These are phyloP conservation scores for zebrafish (Danio rerio) DNA, from an alignment of 2,113 vertebrate genomes.

Conservation along the genomic window DNA sequence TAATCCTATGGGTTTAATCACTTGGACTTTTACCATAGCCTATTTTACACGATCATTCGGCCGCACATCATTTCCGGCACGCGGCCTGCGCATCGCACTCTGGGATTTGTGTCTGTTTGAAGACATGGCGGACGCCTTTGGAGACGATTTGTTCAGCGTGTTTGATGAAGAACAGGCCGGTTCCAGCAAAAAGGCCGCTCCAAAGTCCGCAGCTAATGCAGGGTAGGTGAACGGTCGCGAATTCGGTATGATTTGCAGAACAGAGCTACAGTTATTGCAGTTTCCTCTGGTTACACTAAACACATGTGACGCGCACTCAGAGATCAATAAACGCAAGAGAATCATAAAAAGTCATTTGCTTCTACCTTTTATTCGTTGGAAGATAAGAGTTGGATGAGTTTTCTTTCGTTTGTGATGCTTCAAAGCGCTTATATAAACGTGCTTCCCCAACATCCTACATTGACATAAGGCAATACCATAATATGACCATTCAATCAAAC, in stretches of 20 bases:
- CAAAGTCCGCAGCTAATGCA: constrained; percentile 51
- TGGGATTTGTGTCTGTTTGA: constrained; percentile 59
- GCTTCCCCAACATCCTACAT: too few relatives aligned
- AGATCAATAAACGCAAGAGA: not conserved
- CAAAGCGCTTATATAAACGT: too few relatives aligned
- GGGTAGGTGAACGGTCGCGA: constrained; percentile 73
- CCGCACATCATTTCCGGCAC: not conserved
- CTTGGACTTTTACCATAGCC: not conserved
- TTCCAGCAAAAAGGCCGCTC: constrained; percentile 66
- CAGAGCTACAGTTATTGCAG: not conserved
- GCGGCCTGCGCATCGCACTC: constrained; percentile 31
- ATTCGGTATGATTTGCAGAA: not conserved
- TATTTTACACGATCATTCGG: not conserved
- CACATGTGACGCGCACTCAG: not conserved
- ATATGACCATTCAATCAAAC: not conserved
- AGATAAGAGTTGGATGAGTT: too few relatives aligned
- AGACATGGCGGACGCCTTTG: constrained; percentile 91
- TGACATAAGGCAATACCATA: too few relatives aligned
- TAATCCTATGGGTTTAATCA: too few relatives aligned
- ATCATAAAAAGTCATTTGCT: too few relatives aligned
- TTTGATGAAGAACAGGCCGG: constrained; percentile 86
- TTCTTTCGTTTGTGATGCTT: too few relatives aligned
- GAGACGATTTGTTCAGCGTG: constrained; percentile 93
- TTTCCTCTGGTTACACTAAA: too few relatives aligned
- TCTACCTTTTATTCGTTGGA: not conserved